phyloP scores from a whole-genome alignment of 92 coral and sea anemone species.

The Desmophyllum pertusum region DNA sequence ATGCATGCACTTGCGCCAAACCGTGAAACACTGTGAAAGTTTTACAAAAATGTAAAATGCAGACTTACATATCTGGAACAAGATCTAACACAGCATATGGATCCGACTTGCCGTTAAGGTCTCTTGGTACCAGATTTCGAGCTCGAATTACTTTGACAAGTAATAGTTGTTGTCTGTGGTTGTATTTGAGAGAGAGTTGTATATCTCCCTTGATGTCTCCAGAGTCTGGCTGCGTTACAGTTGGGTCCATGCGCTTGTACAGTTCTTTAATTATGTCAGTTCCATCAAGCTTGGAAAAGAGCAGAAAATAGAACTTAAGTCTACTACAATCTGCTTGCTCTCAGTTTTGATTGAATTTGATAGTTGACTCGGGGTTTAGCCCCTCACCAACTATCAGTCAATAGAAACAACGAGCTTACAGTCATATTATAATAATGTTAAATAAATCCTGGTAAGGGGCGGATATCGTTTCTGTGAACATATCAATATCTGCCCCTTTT shows the following conservation, averaged over 20 bases:
- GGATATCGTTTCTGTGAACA: no score
- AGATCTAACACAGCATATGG: constrained; percentile 90
- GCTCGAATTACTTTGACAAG: constrained; percentile 92
- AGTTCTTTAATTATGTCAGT: constrained; percentile 92
- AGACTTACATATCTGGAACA: constrained; percentile 83
- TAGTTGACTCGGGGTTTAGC: no score
- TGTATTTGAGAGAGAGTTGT: constrained; percentile 84
- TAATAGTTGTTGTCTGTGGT: constrained; percentile 80
- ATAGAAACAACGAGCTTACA: no score
- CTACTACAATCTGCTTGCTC: no score
- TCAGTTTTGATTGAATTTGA: no score
- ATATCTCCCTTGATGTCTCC: constrained; percentile 94
- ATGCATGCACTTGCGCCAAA: not conserved
- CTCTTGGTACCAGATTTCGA: constrained; percentile 90
- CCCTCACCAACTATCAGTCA: no score
- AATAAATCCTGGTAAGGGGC: no score
- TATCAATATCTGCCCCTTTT: no score
- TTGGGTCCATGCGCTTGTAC: constrained; percentile 95
- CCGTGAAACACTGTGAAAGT: not conserved
- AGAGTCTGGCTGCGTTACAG: constrained; percentile 89
- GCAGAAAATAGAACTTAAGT: not conserved
- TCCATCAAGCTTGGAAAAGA: constrained; percentile 76
- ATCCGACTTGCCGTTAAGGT: constrained; percentile 94
- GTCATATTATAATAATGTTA: no score
- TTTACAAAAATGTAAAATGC: not conserved